These are phyloP conservation scores for Schrankia costaestrigalis DNA, from an alignment of 2,888 invertebrate species.

Conservation along the genomic window DNA sequence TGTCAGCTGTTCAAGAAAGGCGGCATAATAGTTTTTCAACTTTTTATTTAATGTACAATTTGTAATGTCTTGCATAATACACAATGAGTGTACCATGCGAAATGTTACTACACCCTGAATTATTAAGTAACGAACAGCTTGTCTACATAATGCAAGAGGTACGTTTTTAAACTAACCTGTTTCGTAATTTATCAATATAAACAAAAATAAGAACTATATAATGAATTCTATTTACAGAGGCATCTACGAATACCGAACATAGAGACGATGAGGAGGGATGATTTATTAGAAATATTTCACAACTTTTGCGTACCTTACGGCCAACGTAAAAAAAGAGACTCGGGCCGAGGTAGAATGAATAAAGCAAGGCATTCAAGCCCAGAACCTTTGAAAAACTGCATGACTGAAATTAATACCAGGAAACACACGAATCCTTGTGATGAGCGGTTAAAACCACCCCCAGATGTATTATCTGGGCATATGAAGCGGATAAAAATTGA, in stretches of 20 bases:
- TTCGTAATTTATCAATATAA: not conserved
- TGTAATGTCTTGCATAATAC: conserved; percentile 18
- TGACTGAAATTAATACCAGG: conserved; percentile 26
- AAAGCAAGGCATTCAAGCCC: conserved; percentile 54
- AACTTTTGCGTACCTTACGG: conserved; percentile 71
- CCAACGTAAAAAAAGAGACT: conserved; percentile 66
- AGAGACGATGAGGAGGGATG: conserved; percentile 51
- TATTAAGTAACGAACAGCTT: conserved; percentile 64
- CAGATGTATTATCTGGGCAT: conserved; percentile 58
- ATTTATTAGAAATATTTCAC: conserved; percentile 66
- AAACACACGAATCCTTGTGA: conserved; percentile 31
- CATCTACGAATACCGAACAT: conserved; percentile 56
- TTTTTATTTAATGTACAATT: conserved; percentile 13
- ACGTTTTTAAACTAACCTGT: conserved; percentile 4
- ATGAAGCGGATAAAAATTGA: conserved; percentile 68
- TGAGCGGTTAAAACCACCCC: conserved; percentile 59
- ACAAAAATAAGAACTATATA: not conserved
- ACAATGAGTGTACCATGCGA: conserved; percentile 63
- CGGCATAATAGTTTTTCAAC: conserved; percentile 5
- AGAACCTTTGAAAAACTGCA: conserved; percentile 37
- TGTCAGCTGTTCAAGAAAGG: conserved; percentile 6
- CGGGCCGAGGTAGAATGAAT: conserved; percentile 64
- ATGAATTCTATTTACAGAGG: conserved; percentile 49
- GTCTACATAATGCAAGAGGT: conserved; percentile 66
- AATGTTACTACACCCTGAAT: conserved; percentile 70